Conservation (phyloP, 1,140 invertebrate species). For the Bombyx mandarina region DNA sequence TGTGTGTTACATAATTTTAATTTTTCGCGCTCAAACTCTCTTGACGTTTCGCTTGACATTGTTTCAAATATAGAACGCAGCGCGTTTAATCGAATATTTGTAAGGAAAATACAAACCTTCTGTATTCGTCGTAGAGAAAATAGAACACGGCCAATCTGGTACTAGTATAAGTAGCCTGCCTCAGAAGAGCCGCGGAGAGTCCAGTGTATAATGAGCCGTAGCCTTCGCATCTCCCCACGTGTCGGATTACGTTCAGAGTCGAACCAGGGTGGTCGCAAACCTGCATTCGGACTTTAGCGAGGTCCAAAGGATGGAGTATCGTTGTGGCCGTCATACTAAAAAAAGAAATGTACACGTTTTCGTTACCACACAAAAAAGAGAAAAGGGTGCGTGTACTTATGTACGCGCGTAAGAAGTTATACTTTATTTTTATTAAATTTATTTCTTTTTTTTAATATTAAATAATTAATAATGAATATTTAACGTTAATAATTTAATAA, state of each 20-base stretch:
- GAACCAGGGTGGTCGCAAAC: slow-evolving; percentile 81
- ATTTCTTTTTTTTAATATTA: no score
- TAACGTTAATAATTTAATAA: no score
- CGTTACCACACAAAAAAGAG: no score
- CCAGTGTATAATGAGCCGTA: slow-evolving; percentile 88
- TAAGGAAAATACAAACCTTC: slow-evolving; percentile 56
- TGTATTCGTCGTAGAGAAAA: slow-evolving; percentile 86
- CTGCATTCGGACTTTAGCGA: slow-evolving; percentile 98
- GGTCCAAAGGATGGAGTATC: slow-evolving; percentile 95
- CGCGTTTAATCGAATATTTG: no score
- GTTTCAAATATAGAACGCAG: no score
- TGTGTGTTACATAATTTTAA: no score
- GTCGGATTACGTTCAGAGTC: slow-evolving; percentile 75
- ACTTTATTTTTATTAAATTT: no score
- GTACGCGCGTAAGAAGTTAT: no score
- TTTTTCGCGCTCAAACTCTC: no score
- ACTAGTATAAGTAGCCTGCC: slow-evolving; percentile 98
- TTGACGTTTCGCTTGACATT: no score
- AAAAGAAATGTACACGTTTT: background rate
- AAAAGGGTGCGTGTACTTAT: no score
- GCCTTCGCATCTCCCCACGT: slow-evolving; percentile 90
- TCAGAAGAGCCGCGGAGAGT: slow-evolving; percentile 83
- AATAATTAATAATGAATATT: no score
- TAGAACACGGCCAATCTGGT: slow-evolving; percentile 94
- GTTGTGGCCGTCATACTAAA: slow-evolving; percentile 94